Conservation (phyloP, 2,888 invertebrate species). For the Penaeus monodon region DNA sequence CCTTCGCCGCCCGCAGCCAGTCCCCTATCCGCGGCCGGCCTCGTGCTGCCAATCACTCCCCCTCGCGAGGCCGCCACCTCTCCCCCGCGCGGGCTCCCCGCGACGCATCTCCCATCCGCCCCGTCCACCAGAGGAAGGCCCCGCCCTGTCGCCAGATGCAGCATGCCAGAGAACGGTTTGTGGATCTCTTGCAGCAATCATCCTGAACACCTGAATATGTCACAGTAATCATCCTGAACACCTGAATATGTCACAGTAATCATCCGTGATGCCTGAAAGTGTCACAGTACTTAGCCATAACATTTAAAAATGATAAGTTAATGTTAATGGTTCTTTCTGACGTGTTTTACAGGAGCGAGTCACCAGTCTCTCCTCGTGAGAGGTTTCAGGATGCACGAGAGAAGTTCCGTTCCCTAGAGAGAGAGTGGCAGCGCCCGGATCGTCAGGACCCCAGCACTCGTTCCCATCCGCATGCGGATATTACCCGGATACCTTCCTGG, state of each 20-base stretch:
- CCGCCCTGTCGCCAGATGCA: constrained; percentile 71
- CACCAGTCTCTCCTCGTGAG: constrained; percentile 77
- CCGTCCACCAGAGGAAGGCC: constrained; percentile 73
- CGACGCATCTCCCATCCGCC: constrained; percentile 68
- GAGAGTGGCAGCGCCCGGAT: constrained; percentile 72
- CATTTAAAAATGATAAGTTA: neutral
- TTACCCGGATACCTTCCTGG: constrained; percentile 37
- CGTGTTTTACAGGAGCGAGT: constrained; percentile 45
- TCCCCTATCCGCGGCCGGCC: constrained; percentile 44
- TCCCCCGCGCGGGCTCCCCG: constrained; percentile 69
- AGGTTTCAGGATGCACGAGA: constrained; percentile 89
- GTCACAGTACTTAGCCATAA: neutral
- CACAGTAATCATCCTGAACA: neutral
- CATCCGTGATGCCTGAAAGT: neutral
- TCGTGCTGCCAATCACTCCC: constrained; percentile 71
- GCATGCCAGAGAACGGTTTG: constrained; percentile 66
- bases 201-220: neutral
- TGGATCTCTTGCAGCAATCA: neutral
- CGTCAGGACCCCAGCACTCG: constrained; percentile 15
- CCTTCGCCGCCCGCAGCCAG: constrained; percentile 7
- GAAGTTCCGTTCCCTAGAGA: constrained; percentile 84
- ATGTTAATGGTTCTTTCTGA: too few species aligned
- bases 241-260: neutral
- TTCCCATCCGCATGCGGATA: neutral
- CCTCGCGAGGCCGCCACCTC: constrained; percentile 67